A percentile compares a stretch with the other conserved stretches of the same genome.
phyloP scores from a whole-genome alignment of 23 tunicate genomes.

The Trididemnum miniatum region DNA sequence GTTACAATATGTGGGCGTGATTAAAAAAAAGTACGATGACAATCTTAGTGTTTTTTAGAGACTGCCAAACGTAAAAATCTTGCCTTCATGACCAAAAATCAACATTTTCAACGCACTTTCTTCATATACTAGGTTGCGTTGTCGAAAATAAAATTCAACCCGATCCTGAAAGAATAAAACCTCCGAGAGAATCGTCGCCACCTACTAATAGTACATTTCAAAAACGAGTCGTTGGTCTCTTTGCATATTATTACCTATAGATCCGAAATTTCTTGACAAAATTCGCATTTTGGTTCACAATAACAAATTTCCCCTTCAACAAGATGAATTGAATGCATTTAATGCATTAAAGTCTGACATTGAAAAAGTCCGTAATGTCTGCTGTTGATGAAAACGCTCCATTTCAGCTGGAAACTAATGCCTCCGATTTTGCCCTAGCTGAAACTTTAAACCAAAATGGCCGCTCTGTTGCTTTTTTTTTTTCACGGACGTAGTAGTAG shows the following conservation, averaged over 20 bases:
- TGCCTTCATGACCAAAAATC: not conserved
- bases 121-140: not conserved
- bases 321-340: not conserved
- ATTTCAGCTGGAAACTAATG: not conserved
- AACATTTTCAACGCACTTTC: not conserved
- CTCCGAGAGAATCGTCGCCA: not conserved
- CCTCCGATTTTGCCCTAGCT: not conserved
- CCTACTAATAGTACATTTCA: not conserved
- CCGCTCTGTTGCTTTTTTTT: not conserved
- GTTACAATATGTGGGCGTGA: slow-evolving; percentile 25
- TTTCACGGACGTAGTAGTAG: no score
- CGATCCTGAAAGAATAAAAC: not conserved
- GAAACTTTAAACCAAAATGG: not conserved
- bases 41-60: slow-evolving; percentile 7
- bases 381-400: not conserved
- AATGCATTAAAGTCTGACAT: not conserved
- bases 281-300: not conserved
- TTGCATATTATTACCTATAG: not conserved
- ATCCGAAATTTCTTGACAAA: not conserved
- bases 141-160: not conserved
- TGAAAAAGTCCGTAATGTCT: not conserved
- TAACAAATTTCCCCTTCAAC: not conserved
- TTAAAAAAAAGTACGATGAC: not conserved
- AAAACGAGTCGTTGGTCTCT: not conserved
- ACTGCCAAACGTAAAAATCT: slow-evolving; percentile 1